Evolutionary conservation across 2,888 invertebrate genomes (phyloP).

Genomic region (Cantharis nigra): DNA sequence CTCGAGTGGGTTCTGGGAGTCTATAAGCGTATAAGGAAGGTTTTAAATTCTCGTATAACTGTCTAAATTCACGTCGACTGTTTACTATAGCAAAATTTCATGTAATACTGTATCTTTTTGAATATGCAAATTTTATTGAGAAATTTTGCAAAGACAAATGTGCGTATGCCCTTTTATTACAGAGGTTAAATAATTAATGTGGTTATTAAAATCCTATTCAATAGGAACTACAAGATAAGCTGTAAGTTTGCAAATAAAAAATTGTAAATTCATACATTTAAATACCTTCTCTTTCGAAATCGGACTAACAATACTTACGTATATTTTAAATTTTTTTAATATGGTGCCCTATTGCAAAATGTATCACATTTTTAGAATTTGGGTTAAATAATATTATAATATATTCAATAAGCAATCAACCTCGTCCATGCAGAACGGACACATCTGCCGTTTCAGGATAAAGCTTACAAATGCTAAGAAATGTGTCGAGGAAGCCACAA

Average conservation of each 20-base stretch:
- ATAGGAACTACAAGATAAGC: neutral
- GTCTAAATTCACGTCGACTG: constrained; percentile 42
- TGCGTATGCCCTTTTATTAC: neutral
- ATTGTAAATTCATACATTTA: neutral
- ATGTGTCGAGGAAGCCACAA: constrained; percentile 12
- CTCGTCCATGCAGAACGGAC: constrained; percentile 22
- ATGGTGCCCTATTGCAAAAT: neutral
- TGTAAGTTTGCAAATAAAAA: neutral
- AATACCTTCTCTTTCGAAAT: neutral
- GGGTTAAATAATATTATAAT: constrained; percentile 18
- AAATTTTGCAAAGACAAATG: neutral
- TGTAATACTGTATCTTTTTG: constrained; percentile 37
- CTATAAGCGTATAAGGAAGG: constrained; percentile 46
- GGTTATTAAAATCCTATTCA: neutral
- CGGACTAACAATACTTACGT: neutral
- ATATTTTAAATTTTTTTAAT: neutral
- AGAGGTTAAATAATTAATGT: neutral
- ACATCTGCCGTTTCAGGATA: constrained; percentile 24
- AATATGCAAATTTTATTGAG: neutral
- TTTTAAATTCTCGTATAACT: constrained; percentile 49
- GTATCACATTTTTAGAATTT: neutral
- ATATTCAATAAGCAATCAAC: constrained; percentile 26
- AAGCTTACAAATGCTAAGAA: constrained; percentile 23
- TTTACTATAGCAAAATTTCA: constrained; percentile 36
- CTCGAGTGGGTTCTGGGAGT: constrained; percentile 45